Evolutionary conservation across 2,888 invertebrate species (phyloP), one percentile per base, ranked within the genome.

Genomic region (Drosophila sordidapex): DNA sequence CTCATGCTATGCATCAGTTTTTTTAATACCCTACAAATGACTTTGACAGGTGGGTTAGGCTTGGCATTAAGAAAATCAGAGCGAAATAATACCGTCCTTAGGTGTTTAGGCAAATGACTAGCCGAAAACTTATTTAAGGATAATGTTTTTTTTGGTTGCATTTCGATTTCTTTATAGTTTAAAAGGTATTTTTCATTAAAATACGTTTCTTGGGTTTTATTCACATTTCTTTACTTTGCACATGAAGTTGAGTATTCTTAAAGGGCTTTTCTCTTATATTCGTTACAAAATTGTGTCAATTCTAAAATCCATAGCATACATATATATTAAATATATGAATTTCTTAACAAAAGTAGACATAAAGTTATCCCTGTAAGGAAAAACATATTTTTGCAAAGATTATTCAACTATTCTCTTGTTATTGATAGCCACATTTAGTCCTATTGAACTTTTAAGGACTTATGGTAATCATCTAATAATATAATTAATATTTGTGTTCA

Each of bases 1-100:
- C 83, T 69, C 77, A 54, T 66, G 70, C 60, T 77, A 72, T 75
- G 70, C 76, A 67, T 59, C 58, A 67, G 48, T 65, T 75, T 62
- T 69, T 60, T 66, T 53, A 5, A 65, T 70, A 74, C 75, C 70
- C 70, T 64, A 29, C 38, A 52, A 18, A 2, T 7, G 31, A 13
- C 4, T 21, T 4, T 3, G 2, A 0, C n/a, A 52, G 15, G 7
- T 7, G 8, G 13, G 49, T 33, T 49, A 27, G 49, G 4, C 21
- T 3, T 27, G 3, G 5, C 2, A 5, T n/a, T 8, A 4, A 8
- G 18, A 6, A 25, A 31, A 7, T 18, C 2, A 4, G 11, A 25
- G 13, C 10, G 0, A 21, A 58, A 10, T 21, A 25, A n/a, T 13
- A 33, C 4, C 1, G 7, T 15, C 21, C 13, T 4, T n/a, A 11